Evolutionary conservation across 2,797 vertebrate genomes (phyloP).

Genomic region (Clarias fuscus): DNA sequence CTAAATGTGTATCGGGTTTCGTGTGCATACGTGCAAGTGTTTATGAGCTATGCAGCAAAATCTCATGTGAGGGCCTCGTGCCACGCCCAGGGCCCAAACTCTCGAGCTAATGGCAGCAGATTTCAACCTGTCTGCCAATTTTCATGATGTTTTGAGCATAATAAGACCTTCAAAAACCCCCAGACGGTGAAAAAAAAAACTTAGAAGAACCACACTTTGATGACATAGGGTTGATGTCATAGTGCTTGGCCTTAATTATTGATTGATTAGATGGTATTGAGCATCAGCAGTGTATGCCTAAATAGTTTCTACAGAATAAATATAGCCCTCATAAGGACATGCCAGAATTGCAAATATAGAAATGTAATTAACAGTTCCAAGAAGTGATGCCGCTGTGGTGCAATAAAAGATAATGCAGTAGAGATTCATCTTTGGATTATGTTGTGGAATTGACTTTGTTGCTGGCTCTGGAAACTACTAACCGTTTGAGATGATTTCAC

Average conservation of each 20-base stretch:
- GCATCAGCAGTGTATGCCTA: background rate
- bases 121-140: no score
- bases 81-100: no score
- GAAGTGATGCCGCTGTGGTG: background rate
- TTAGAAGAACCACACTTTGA: no score
- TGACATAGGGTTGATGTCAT: no score
- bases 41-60: no score
- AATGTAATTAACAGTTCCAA: background rate
- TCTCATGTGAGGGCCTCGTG: no score
- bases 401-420: background rate
- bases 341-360: background rate
- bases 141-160: no score
- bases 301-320: background rate
- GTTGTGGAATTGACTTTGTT: background rate
- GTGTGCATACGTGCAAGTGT: no score
- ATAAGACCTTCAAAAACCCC: no score
- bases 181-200: no score
- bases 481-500: background rate
- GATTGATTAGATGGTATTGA: background rate
- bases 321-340: background rate
- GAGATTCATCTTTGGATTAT: background rate
- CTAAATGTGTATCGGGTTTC: no score
- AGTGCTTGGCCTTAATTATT: background rate
- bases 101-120: no score
- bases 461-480: background rate